These are phyloP conservation scores for Lasioglossum baleicum DNA, from an alignment of 1,140 invertebrate species.

Conservation along the genomic window DNA sequence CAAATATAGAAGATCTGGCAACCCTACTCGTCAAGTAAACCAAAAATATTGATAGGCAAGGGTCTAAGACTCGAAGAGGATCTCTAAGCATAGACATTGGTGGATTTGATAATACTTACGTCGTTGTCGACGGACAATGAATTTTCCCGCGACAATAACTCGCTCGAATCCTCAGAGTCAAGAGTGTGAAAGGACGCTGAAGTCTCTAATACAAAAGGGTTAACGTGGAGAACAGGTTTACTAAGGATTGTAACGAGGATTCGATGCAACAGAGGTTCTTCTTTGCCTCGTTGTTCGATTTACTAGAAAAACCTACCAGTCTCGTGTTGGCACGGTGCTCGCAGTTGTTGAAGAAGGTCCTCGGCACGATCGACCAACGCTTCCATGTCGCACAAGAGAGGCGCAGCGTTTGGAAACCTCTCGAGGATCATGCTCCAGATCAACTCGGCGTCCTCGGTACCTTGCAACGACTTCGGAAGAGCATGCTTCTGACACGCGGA, in stretches of 20 bases:
- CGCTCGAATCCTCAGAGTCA: slow-evolving; percentile 49
- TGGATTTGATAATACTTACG: slow-evolving; percentile 28
- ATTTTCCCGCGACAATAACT: slow-evolving; percentile 40
- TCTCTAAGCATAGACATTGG: too few species aligned
- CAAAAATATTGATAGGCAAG: too few species aligned
- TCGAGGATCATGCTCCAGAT: slow-evolving; percentile 65
- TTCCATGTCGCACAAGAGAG: slow-evolving; percentile 68
- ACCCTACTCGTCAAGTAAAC: too few species aligned
- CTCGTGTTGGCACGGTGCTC: slow-evolving; percentile 37
- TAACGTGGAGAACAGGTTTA: too few species aligned
- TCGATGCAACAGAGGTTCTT: too few species aligned
- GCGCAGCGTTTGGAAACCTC: slow-evolving; percentile 68
- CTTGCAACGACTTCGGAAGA: slow-evolving; percentile 58
- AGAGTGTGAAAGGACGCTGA: slow-evolving; percentile 52
- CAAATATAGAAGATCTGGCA: too few species aligned
- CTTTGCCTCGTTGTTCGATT: neutral
- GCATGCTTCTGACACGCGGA: slow-evolving; percentile 29
- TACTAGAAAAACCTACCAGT: slow-evolving; percentile 43
- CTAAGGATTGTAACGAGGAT: too few species aligned
- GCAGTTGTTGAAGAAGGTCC: slow-evolving; percentile 58
- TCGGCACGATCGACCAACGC: slow-evolving; percentile 64
- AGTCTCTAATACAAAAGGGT: slow-evolving; percentile 32
- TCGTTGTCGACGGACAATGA: slow-evolving; percentile 37
- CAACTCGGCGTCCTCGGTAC: slow-evolving; percentile 61
- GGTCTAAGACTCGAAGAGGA: too few species aligned